Evolutionary conservation across 2,797 vertebrate genomes (phyloP).

Genomic region (Acipenser oxyrinchus): DNA sequence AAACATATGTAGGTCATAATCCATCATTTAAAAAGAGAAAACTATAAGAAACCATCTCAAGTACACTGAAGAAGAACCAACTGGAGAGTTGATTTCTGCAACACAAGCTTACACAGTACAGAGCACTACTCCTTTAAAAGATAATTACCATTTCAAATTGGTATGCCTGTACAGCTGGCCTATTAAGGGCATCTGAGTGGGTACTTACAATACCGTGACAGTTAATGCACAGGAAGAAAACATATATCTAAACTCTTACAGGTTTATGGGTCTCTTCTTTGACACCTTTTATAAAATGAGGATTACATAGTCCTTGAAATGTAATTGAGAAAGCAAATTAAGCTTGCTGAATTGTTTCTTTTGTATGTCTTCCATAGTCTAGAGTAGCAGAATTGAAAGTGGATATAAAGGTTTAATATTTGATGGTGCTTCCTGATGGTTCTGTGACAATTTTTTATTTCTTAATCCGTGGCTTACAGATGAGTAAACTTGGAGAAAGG

Average conservation of each 20-base stretch:
- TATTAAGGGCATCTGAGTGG: no score
- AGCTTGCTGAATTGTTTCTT: background rate
- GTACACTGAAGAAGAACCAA: no score
- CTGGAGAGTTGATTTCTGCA: no score
- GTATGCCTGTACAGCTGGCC: no score
- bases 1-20: no score
- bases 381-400: background rate
- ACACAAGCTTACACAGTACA: no score
- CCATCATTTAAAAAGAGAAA: no score
- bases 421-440: background rate
- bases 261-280: background rate
- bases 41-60: no score
- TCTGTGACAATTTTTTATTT: background rate
- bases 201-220: no score
- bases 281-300: background rate
- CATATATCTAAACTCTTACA: background rate
- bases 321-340: background rate
- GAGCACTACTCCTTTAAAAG: no score
- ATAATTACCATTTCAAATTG: no score
- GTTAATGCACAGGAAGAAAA: no score
- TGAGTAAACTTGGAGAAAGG: background rate
- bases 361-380: background rate
- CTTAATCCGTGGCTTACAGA: background rate
- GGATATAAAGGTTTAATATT: background rate
- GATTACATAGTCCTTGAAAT: background rate